Conservation (phyloP, 1,140 invertebrate genomes). For the Drepana arcuata region DNA sequence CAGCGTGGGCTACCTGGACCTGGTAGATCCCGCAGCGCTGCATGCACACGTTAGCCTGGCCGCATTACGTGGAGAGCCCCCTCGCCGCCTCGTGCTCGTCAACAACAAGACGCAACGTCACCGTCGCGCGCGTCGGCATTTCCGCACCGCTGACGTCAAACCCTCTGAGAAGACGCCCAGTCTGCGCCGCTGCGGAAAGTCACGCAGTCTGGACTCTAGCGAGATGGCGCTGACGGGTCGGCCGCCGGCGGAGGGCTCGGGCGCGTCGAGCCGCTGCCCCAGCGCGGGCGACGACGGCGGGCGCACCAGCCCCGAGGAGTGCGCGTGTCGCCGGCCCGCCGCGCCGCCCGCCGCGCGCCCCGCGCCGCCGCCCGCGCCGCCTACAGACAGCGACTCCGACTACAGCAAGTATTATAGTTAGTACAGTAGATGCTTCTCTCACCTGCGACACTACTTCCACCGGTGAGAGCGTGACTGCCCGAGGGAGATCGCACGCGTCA, state of each 20-base stretch:
- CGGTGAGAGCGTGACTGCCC: too few species aligned
- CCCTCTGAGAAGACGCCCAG: slow-evolving; percentile 56
- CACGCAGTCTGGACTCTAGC: slow-evolving; percentile 86
- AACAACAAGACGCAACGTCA: slow-evolving; percentile 72
- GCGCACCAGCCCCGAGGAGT: slow-evolving; percentile 37
- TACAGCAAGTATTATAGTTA: slow-evolving; percentile 72
- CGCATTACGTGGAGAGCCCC: slow-evolving; percentile 80
- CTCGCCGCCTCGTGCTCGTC: slow-evolving; percentile 82
- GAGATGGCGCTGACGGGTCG: slow-evolving; percentile 75
- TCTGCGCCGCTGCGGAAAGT: slow-evolving; percentile 85
- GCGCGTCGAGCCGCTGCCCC: slow-evolving; percentile 24
- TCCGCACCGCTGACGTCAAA: slow-evolving; percentile 25
- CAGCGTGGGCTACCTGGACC: slow-evolving; percentile 87
- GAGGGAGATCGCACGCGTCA: too few species aligned
- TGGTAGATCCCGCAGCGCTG: slow-evolving; percentile 81
- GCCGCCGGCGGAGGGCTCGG: slow-evolving; percentile 14
- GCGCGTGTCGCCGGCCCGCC: slow-evolving; percentile 25
- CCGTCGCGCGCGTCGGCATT: slow-evolving; percentile 28
- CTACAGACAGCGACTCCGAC: slow-evolving; percentile 28
- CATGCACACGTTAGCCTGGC: slow-evolving; percentile 81
- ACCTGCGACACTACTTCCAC: too few species aligned
- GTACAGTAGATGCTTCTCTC: slow-evolving; percentile 62
- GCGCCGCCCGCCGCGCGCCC: slow-evolving; percentile 13
- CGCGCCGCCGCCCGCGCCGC: slow-evolving; percentile 12
- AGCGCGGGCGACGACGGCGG: slow-evolving; percentile 37